phyloP scores from a whole-genome alignment of 2,888 invertebrate genomes.

The Nymphalis c-album region DNA sequence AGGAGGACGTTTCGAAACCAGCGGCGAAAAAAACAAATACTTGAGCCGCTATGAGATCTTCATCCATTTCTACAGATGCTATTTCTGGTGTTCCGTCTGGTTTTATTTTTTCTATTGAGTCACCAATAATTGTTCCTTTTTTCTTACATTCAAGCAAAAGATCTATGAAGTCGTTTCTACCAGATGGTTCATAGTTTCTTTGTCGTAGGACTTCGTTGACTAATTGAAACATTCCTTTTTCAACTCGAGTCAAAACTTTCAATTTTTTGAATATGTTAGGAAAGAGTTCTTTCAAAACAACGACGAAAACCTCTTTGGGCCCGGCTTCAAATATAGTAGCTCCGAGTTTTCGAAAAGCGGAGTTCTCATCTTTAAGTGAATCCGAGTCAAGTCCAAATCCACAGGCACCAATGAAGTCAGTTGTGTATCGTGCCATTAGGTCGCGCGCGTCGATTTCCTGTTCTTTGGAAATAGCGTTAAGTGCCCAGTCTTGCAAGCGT shows the following conservation, averaged over 20 bases:
- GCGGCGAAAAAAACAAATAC: constrained; percentile 67
- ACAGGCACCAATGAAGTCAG: constrained; percentile 65
- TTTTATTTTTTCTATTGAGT: constrained; percentile 42
- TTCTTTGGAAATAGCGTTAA: constrained; percentile 41
- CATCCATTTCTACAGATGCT: constrained; percentile 36
- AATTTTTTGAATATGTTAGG: constrained; percentile 49
- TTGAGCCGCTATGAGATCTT: constrained; percentile 40
- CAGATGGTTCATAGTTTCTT: constrained; percentile 55
- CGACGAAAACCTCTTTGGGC: constrained; percentile 42
- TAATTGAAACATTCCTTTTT: constrained; percentile 50
- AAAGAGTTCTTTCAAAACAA: constrained; percentile 51
- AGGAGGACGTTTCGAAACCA: constrained; percentile 75
- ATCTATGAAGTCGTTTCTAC: constrained; percentile 49
- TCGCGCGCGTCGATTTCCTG: constrained; percentile 56
- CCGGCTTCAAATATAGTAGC: constrained; percentile 49
- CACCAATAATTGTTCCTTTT: constrained; percentile 42
- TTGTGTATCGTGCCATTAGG: constrained; percentile 65
- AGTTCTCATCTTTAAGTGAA: constrained; percentile 56
- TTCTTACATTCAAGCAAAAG: constrained; percentile 42
- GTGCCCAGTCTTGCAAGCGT: constrained; percentile 47
- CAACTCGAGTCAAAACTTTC: constrained; percentile 51
- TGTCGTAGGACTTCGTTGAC: constrained; percentile 55
- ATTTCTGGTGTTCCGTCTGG: constrained; percentile 38
- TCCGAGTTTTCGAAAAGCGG: constrained; percentile 57
- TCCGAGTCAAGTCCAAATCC: constrained; percentile 63